Conservation (phyloP, 2,888 invertebrate genomes). For the Xestia rhomboidea region DNA sequence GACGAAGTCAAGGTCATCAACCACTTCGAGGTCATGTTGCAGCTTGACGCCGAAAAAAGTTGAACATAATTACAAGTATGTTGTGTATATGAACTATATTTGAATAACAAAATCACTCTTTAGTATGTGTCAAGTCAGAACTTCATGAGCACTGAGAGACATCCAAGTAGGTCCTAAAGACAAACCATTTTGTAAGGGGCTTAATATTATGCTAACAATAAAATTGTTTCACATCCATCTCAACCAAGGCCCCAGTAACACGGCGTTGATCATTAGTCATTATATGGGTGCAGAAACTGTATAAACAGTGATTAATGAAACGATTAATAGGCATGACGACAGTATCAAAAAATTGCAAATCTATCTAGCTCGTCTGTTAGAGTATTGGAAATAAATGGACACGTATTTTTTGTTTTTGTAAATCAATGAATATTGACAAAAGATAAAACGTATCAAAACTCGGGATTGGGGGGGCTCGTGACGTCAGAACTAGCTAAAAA, state of each 20-base stretch:
- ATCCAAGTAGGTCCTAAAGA: not conserved
- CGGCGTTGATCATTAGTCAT: too few relatives aligned
- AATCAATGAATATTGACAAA: too few relatives aligned
- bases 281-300: not conserved
- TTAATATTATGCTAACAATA: not conserved
- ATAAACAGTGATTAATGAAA: not conserved
- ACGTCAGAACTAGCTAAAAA: too few relatives aligned
- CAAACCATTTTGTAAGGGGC: not conserved
- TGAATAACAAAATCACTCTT: not conserved
- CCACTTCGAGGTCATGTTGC: slow-evolving; percentile 76
- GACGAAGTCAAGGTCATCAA: slow-evolving; percentile 73
- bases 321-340: too few relatives aligned
- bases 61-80: slow-evolving; percentile 42
- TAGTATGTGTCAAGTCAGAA: not conserved
- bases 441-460: too few relatives aligned
- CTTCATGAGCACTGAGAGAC: not conserved
- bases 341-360: too few relatives aligned
- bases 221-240: not conserved
- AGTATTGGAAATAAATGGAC: too few relatives aligned
- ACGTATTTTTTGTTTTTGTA: too few relatives aligned
- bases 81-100: not conserved
- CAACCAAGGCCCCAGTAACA: not conserved
- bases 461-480: too few relatives aligned
- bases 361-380: too few relatives aligned
- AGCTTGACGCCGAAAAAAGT: slow-evolving; percentile 66